Conservation (phyloP, 2,113 vertebrate genomes). For the Rostratula benghalensis region DNA sequence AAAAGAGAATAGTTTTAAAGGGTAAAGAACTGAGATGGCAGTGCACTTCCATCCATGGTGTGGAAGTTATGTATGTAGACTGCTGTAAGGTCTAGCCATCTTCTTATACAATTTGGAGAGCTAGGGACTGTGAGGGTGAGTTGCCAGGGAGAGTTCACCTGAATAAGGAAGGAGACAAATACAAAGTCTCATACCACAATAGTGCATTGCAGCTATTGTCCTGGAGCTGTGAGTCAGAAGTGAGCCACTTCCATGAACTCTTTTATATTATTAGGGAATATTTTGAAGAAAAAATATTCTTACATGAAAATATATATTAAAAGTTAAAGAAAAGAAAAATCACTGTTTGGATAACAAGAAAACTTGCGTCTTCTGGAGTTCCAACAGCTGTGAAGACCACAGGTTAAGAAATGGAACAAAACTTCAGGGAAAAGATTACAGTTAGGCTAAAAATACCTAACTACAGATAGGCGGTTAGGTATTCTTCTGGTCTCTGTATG, state of each 20-base stretch:
- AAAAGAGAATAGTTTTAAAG: not conserved
- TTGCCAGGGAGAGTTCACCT: not conserved
- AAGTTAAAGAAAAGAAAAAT: not conserved
- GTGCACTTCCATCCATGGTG: not conserved
- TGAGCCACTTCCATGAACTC: not conserved
- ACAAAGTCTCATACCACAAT: not conserved
- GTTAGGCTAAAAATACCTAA: not conserved
- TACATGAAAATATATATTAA: not conserved
- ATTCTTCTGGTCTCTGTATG: not conserved
- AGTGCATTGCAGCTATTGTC: not conserved
- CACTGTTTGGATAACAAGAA: not conserved
- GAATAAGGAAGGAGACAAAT: not conserved
- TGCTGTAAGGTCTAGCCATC: not conserved
- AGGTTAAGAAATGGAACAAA: not conserved
- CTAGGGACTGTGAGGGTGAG: not conserved
- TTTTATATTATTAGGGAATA: not conserved
- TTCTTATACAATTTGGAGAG: not conserved
- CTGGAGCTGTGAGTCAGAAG: not conserved
- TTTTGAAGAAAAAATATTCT: not conserved
- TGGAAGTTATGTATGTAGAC: not conserved
- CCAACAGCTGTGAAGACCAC: not conserved
- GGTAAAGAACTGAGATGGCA: not conserved
- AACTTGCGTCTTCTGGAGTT: not conserved
- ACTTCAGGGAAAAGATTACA: not conserved
- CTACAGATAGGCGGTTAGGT: too few species aligned